Evolutionary conservation across 2,888 invertebrate species (phyloP).

Genomic region (Cerastis rubricosa): DNA sequence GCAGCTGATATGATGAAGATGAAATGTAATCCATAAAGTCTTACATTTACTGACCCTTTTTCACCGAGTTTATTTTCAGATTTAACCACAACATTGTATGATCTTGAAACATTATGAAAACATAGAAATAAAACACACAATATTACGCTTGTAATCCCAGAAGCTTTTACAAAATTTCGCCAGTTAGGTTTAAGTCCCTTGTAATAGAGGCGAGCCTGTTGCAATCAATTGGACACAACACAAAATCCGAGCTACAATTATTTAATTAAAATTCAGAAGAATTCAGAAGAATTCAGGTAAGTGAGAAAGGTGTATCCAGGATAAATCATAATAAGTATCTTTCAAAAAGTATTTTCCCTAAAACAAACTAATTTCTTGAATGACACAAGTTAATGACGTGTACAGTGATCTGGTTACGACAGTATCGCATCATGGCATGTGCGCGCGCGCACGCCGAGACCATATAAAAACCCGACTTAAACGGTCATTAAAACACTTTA

Average conservation of each 20-base stretch:
- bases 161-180: not conserved
- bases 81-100: not conserved
- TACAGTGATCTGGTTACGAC: not conserved
- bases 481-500: not conserved
- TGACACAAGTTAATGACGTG: conserved; percentile 43
- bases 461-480: conserved; percentile 24
- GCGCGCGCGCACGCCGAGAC: not conserved
- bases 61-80: too few species aligned
- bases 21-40: not conserved
- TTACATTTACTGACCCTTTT: not conserved
- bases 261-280: too few species aligned
- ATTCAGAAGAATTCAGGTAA: too few species aligned
- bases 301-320: conserved; percentile 2
- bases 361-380: not conserved
- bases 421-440: not conserved
- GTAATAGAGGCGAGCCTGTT: not conserved
- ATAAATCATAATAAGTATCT: not conserved
- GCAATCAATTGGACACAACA: not conserved
- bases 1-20: not conserved
- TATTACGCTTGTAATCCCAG: not conserved
- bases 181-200: not conserved
- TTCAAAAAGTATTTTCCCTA: not conserved
- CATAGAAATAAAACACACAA: not conserved
- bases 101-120: too few species aligned
- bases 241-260: not conserved